These are phyloP conservation scores for Sander vitreus DNA, from an alignment of 2,113 vertebrate genomes.

Conservation along the genomic window DNA sequence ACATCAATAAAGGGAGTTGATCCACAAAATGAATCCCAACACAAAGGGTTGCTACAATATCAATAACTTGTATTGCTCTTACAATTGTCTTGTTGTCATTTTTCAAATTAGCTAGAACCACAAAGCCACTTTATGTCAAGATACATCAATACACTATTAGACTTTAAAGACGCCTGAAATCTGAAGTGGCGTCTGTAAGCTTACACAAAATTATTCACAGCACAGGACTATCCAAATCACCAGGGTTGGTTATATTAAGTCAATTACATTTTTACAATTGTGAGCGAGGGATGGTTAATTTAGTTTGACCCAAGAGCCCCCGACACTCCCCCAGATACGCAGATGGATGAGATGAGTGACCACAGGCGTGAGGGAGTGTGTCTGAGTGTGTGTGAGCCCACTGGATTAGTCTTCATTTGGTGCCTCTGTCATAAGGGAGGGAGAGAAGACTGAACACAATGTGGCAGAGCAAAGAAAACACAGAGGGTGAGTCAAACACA, in stretches of 20 bases:
- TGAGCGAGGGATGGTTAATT: constrained; percentile 77
- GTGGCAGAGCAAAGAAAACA: constrained; percentile 84
- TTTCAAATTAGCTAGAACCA: constrained; percentile 19
- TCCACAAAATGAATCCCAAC: not conserved
- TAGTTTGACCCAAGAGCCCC: constrained; percentile 72
- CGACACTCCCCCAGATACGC: constrained; percentile 69
- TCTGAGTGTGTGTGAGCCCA: constrained; percentile 78
- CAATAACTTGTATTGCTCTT: not conserved
- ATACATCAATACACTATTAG: constrained; percentile 31
- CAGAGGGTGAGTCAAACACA: constrained; percentile 74
- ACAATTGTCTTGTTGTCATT: not conserved
- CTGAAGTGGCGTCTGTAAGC: constrained; percentile 57
- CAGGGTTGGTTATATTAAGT: constrained; percentile 73
- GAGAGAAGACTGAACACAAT: constrained; percentile 84
- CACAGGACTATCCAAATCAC: constrained; percentile 58
- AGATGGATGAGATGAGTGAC: constrained; percentile 76
- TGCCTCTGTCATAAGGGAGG: constrained; percentile 89
- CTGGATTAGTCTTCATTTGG: constrained; percentile 89
- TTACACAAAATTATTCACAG: constrained; percentile 54
- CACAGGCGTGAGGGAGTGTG: constrained; percentile 70
- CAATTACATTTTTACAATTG: constrained; percentile 81
- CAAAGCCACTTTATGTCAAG: constrained; percentile 24
- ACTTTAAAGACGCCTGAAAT: constrained; percentile 30
- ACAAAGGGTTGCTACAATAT: not conserved
- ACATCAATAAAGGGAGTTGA: not conserved